These are phyloP conservation scores for Crocodylus rhombifer DNA, from an alignment of 2,797 vertebrate genomes.

Conservation along the genomic window DNA sequence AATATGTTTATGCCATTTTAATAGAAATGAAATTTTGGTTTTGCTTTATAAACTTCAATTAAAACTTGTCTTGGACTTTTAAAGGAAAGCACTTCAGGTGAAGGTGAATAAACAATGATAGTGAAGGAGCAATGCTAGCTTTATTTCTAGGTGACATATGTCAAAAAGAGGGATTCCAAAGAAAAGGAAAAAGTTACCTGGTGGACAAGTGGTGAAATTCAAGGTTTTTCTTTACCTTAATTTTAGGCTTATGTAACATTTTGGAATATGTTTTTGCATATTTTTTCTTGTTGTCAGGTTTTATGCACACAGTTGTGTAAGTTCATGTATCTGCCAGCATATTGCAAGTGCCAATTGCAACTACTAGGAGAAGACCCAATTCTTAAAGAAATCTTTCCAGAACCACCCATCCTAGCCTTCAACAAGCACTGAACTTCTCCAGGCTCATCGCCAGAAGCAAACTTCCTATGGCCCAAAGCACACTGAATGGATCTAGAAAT, in stretches of 20 bases:
- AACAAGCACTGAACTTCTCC: too few species aligned
- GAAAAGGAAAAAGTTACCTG: neutral
- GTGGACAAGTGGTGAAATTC: neutral
- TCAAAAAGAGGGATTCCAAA: neutral
- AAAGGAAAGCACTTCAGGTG: neutral
- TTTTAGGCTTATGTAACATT: neutral
- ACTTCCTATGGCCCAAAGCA: too few species aligned
- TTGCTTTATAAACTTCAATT: neutral
- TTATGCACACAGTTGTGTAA: neutral
- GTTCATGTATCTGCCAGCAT: neutral
- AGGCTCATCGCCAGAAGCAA: too few species aligned
- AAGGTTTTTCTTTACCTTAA: neutral
- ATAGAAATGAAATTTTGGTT: neutral
- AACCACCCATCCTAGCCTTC: too few species aligned
- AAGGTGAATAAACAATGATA: neutral
- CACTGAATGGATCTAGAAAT: too few species aligned
- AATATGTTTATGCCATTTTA: neutral
- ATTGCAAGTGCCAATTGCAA: too few species aligned
- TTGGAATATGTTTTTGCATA: neutral
- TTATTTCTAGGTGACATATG: neutral
- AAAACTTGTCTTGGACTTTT: neutral
- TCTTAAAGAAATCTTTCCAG: too few species aligned
- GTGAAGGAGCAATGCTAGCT: neutral
- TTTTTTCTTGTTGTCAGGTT: neutral
- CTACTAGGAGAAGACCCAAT: too few species aligned